Evolutionary conservation across 2,113 vertebrate genomes (phyloP), one percentile per base, ranked within the genome.

Genomic region (Capreolus pygargus): DNA sequence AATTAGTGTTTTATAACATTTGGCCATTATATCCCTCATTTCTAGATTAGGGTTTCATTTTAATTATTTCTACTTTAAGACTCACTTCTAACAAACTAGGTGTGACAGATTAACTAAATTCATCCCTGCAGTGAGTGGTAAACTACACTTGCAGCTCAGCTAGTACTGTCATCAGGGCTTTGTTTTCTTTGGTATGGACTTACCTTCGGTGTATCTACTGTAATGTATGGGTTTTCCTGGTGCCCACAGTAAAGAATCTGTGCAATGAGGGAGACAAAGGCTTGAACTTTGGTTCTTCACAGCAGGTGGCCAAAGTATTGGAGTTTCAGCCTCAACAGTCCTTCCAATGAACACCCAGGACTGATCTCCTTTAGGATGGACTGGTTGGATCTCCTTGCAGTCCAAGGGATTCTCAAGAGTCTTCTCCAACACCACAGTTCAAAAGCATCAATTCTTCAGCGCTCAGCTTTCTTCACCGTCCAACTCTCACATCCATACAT

Each of bases 61-160:
- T 61, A 90, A 90, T 57, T 28, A 58, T 61, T 95, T 97, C 10
- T 39, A 93, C 28, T 79, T 83, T 47, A 87, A 87, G 17, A 94
- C 6, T 82, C 47, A 84, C 19, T 67, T 79, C 47, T 58, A 92
- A 83, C 13, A 83, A 76, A 78, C 61, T 70, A 61, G 23, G 1
- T 45, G 52, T 88, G 55, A 60, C 27, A 33, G 21, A 74, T 13
- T 47, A 5, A 64, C 9, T 50, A 93, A 94, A 92, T 91, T 87
- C 30, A 89, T 50, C 36, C 13, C 10, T 86, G n/a, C 5, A 67
- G 16, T 85, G 47, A 92, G 47, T 89, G 36, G 70, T 84, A 93
- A 83, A 87, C 36, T 57, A 13, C 2, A 12, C 4, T 7, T 43
- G 23, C 60, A 64, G n/a, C 45, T 90, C 60, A 78, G 7, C 10